These are phyloP conservation scores for Drosophila kanekoi DNA, from an alignment of 2,888 invertebrate species.

Conservation along the genomic window DNA sequence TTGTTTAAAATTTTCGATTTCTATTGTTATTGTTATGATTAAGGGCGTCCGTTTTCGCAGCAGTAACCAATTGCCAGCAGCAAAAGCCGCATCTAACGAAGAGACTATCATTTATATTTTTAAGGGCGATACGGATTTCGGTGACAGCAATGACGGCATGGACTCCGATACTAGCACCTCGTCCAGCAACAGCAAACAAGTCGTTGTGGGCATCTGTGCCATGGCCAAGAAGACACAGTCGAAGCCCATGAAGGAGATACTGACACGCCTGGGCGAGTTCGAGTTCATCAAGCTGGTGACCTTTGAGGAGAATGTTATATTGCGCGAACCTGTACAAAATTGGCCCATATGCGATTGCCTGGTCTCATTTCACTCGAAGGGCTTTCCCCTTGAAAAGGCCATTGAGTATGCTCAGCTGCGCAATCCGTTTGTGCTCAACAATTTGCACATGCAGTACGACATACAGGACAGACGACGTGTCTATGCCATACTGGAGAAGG, in stretches of 20 bases:
- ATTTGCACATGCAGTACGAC: conserved; percentile 99
- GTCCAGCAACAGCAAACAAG: conserved; percentile 91
- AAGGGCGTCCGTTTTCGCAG: background rate
- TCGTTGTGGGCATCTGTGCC: conserved; percentile 99
- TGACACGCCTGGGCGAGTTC: conserved; percentile 97
- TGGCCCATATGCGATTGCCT: conserved; percentile 99
- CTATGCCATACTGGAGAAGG: conserved; percentile 95
- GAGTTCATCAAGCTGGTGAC: conserved; percentile 97
- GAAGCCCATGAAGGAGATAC: conserved; percentile 99
- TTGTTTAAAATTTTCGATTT: background rate
- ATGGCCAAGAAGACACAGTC: conserved; percentile 99
- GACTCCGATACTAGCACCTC: conserved; percentile 87
- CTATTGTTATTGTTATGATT: conserved; percentile 1
- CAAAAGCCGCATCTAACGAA: background rate
- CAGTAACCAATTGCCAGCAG: background rate
- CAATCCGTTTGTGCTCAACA: conserved; percentile 98
- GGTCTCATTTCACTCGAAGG: conserved; percentile 99
- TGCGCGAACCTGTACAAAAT: conserved; percentile 97
- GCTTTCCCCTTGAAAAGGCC: conserved; percentile 99
- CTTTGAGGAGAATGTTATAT: conserved; percentile 97
- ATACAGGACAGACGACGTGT: conserved; percentile 98
- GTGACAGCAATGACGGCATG: conserved; percentile 87
- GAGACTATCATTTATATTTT: background rate
- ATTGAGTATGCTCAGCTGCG: conserved; percentile 97
- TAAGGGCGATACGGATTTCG: conserved; percentile 92